phyloP scores from a whole-genome alignment of 2,113 vertebrate genomes.

The Rattus norvegicus region DNA sequence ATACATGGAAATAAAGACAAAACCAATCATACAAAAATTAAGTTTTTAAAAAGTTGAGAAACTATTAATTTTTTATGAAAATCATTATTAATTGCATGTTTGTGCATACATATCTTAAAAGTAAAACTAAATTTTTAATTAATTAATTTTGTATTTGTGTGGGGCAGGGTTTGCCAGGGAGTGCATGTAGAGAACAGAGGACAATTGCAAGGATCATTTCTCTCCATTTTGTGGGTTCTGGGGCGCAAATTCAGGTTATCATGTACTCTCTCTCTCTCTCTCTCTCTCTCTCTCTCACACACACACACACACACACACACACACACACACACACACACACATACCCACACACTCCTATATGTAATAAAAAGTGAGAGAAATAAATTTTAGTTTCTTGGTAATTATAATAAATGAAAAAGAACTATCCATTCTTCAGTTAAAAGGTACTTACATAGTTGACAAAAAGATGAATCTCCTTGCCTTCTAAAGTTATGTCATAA shows the following conservation, averaged over 20 bases:
- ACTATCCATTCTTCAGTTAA: background rate
- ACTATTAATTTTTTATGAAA: background rate
- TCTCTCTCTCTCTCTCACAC: too few relatives aligned
- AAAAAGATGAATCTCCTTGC: background rate
- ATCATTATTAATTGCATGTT: background rate
- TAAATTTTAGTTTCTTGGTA: constrained; percentile 22
- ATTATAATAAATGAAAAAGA: background rate
- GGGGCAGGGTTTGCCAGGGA: background rate
- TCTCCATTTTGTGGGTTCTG: background rate
- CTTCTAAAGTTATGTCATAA: background rate
- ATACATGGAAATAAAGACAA: background rate
- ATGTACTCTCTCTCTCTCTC: background rate
- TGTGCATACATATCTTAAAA: background rate
- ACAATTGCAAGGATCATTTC: background rate
- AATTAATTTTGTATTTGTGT: background rate
- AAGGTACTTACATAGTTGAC: background rate
- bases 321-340: background rate
- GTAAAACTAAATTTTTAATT: background rate
- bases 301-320: background rate
- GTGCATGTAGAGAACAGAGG: background rate
- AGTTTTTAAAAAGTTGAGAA: background rate
- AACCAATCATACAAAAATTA: background rate
- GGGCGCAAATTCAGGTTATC: background rate
- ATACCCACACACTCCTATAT: background rate
- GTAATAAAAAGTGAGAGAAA: background rate